Conservation (phyloP, 2,888 invertebrate species). For the Amphimallon solstitiale region DNA sequence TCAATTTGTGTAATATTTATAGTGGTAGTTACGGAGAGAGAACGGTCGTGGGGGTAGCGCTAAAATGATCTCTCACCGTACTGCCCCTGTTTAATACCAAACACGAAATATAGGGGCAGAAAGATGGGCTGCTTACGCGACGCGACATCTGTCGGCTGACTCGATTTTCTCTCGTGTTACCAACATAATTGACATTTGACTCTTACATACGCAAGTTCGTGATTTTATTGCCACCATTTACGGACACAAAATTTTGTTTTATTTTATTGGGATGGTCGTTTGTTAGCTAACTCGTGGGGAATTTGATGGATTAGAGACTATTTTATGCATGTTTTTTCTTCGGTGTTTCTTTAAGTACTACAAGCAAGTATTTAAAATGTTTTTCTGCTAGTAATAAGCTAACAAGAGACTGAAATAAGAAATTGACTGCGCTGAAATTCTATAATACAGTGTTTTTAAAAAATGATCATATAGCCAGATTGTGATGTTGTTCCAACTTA, state of each 20-base stretch:
- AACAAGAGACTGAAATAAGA: too few species aligned
- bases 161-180: conserved; percentile 13
- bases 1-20: conserved; percentile 50
- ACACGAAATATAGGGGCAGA: conserved; percentile 31
- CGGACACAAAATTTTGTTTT: not conserved
- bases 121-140: not conserved
- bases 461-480: too few species aligned
- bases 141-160: conserved; percentile 35
- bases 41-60: conserved; percentile 32
- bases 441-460: too few species aligned
- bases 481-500: too few species aligned
- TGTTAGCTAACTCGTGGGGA: too few species aligned
- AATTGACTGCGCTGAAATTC: too few species aligned
- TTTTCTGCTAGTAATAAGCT: too few species aligned
- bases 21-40: conserved; percentile 41
- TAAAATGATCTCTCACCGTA: conserved; percentile 22
- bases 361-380: too few species aligned
- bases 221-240: not conserved
- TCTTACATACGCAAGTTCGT: not conserved
- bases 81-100: conserved; percentile 28
- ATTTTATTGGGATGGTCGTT: not conserved
- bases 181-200: conserved; percentile 39
- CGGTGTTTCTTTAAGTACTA: too few species aligned
- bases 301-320: too few species aligned
- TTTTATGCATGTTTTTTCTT: too few species aligned